These are phyloP conservation scores for Bovichtus variegatus DNA, from an alignment of 2,797 vertebrate species.

Conservation along the genomic window DNA sequence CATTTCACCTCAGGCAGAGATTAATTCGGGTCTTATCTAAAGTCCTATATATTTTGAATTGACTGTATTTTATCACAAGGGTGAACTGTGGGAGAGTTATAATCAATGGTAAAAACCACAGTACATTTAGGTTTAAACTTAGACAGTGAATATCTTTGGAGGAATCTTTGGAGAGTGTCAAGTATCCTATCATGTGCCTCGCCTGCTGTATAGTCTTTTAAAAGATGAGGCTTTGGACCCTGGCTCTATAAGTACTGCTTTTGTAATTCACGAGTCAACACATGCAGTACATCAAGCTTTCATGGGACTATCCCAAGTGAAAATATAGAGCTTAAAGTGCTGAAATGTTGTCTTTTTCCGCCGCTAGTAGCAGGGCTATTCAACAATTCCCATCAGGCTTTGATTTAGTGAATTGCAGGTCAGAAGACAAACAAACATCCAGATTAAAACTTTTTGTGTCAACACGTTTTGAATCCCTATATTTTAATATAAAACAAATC, in stretches of 20 bases:
- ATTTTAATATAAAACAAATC: not conserved
- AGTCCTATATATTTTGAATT: conserved; percentile 12
- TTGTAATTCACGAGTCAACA: not conserved
- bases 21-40: conserved; percentile 33
- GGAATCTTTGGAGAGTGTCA: no score
- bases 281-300: not conserved
- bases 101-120: not conserved
- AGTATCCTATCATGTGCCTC: no score
- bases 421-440: not conserved
- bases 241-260: not conserved
- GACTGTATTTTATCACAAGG: conserved; percentile 8
- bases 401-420: not conserved
- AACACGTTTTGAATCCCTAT: not conserved
- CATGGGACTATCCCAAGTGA: not conserved
- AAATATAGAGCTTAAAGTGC: not conserved
- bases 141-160: not conserved
- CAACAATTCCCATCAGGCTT: not conserved
- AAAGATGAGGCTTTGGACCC: not conserved
- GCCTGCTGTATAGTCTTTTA: not conserved
- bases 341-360: not conserved
- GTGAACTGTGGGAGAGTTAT: not conserved
- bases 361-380: not conserved
- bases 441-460: not conserved
- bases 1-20: conserved; percentile 42
- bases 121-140: not conserved